A percentile compares a stretch with the other conserved stretches of the same genome.
phyloP scores from a whole-genome alignment of 2,888 invertebrate species.

The Oligia latruncula region DNA sequence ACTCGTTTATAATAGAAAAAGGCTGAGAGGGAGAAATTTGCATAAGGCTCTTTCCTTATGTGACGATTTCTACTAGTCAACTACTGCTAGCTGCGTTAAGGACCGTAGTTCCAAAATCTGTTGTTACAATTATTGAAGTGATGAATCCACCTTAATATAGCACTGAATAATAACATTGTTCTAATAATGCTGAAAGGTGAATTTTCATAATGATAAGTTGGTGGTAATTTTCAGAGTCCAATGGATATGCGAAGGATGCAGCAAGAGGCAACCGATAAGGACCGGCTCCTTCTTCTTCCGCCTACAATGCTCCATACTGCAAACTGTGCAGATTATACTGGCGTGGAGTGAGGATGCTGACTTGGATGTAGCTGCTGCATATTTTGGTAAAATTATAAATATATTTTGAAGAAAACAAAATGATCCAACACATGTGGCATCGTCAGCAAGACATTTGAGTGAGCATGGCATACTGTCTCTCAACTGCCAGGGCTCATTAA shows the following conservation, averaged over 20 bases:
- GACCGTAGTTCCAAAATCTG: not conserved
- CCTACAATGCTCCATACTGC: slow-evolving; percentile 91
- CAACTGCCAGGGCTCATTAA: too few relatives aligned
- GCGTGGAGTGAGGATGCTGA: slow-evolving; percentile 92
- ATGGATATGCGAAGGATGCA: slow-evolving; percentile 84
- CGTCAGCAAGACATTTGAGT: too few relatives aligned
- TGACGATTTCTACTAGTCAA: too few relatives aligned
- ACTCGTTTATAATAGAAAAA: too few relatives aligned
- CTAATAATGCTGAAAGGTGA: not conserved
- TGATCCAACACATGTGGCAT: too few relatives aligned
- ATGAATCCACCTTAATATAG: not conserved
- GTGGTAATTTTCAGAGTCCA: slow-evolving; percentile 75
- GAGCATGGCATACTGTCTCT: too few relatives aligned
- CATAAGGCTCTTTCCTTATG: too few relatives aligned
- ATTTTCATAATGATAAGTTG: not conserved
- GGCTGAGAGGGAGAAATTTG: too few relatives aligned
- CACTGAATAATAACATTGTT: not conserved
- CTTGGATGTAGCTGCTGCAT: slow-evolving; percentile 83
- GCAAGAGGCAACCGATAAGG: slow-evolving; percentile 81
- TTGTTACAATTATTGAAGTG: not conserved
- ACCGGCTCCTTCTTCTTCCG: slow-evolving; percentile 90
- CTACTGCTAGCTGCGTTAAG: too few relatives aligned
- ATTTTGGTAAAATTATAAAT: slow-evolving; percentile 87
- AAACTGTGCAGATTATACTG: slow-evolving; percentile 90
- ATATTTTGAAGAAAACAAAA: not conserved